These are phyloP conservation scores for Phrynocephalus versicolor DNA, from an alignment of 2,113 vertebrate genomes.

Conservation along the genomic window DNA sequence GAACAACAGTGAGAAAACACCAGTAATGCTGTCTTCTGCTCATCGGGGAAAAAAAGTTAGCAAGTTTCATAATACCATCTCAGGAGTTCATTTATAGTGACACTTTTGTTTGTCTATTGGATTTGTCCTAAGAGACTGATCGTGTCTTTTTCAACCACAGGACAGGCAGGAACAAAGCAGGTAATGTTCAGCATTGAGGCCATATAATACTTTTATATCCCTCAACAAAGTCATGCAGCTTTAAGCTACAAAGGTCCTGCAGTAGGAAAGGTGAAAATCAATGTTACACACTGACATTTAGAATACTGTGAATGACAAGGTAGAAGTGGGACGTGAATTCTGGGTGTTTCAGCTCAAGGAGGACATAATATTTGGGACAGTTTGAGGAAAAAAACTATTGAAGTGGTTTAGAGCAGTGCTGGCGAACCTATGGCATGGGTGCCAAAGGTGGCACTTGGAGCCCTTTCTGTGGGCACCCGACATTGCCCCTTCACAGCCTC, in stretches of 20 bases:
- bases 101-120: neutral
- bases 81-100: neutral
- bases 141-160: neutral
- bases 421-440: too few species aligned
- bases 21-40: rapidly evolving
- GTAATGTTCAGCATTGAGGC: neutral
- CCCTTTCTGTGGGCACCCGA: too few species aligned
- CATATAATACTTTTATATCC: too few species aligned
- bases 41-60: neutral
- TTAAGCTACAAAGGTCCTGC: neutral
- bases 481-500: too few species aligned
- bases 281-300: neutral
- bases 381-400: neutral
- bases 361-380: neutral
- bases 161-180: neutral
- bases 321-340: neutral
- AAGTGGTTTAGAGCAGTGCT: neutral
- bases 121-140: neutral
- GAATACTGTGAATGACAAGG: neutral
- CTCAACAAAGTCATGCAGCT: neutral
- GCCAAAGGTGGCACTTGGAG: too few species aligned
- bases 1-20: neutral
- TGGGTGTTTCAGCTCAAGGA: neutral
- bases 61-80: neutral
- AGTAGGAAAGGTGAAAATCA: neutral